Percentiles rank a stretch among this genome's conserved stretches.
Evolutionary conservation across 2,888 invertebrate species (phyloP).

Genomic region (Coremacera marginata): DNA sequence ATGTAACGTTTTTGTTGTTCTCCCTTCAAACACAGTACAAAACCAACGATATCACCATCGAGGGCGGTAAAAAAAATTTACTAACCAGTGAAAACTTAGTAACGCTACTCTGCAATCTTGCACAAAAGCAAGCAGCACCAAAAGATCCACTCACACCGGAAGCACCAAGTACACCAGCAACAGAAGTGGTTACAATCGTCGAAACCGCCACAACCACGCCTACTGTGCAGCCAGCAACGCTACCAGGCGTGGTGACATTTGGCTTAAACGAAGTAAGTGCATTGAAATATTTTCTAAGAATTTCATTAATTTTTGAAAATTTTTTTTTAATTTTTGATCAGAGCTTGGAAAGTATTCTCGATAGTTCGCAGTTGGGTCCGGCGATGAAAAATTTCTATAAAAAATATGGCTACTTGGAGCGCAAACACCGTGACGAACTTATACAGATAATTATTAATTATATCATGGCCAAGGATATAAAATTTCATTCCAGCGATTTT

Average conservation of each 20-base stretch:
- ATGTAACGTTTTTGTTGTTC: too few species aligned
- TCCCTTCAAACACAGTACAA: conserved; percentile 34
- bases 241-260: conserved; percentile 1
- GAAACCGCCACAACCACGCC: neutral
- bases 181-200: neutral
- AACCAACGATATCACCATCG: conserved; percentile 42
- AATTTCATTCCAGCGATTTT: conserved; percentile 46
- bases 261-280: neutral
- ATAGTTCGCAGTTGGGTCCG: conserved; percentile 43
- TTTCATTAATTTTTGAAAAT: neutral
- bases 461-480: conserved; percentile 44
- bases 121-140: too few species aligned
- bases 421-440: conserved; percentile 47
- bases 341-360: conserved; percentile 43
- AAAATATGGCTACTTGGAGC: conserved; percentile 45
- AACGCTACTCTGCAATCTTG: too few species aligned
- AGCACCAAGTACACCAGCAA: neutral
- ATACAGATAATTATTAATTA: conserved; percentile 46
- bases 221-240: neutral
- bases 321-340: conserved; percentile 30
- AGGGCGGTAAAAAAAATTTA: conserved; percentile 34
- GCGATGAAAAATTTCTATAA: conserved; percentile 44
- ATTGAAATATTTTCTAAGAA: neutral
- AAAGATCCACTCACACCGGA: neutral
- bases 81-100: neutral